Evolutionary conservation across 2,113 vertebrate species (phyloP), one percentile per base, ranked within the genome.

Genomic region (Verasper variegatus): DNA sequence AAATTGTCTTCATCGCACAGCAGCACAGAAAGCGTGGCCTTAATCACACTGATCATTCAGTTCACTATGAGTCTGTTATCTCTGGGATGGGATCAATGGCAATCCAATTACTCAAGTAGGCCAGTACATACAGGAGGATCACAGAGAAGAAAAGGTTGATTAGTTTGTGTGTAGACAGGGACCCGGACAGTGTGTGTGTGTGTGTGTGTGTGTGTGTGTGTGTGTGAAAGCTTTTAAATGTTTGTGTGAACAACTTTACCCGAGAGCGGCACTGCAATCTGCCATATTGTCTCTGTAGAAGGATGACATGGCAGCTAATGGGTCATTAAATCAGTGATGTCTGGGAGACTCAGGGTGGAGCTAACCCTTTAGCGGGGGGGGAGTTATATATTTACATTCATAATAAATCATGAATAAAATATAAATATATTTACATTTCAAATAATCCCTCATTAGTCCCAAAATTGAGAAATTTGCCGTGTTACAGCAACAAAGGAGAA

Each of bases 61-160:
- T 76, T 68, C 35, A 68, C 37, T 24, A 17, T 31, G 26, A 72
- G 68, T 76, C 42, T 86, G 63, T 78, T 87, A 51, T 75, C 26
- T 47, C 27, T 54, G 67, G 40, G 65, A 67, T 12, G 24, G 71
- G 82, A 88, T 88, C 79, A 87, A 77, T 76, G 66, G 64, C 55
- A 90, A 92, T 91, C 90, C 83, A 80, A 90, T 91, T 90, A 87
- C 77, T 74, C 63, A 92, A 83, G 79, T 84, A 81, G 88, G 87
- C 74, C 84, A 78, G 62, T 59, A 56, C 69, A 68, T 51, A 59
- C 64, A 83, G 76, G 57, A 80, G 76, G 83, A 64, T 82, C 61
- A 77, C 64, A 27, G 26, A 63, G 73, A 6, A 40, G 70, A 40
- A 63, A 57, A 42, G 64, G 63, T 76, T 71, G 62, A 73, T 56